Conservation (phyloP, 2,888 invertebrate species). For the Pinctada fucata region DNA sequence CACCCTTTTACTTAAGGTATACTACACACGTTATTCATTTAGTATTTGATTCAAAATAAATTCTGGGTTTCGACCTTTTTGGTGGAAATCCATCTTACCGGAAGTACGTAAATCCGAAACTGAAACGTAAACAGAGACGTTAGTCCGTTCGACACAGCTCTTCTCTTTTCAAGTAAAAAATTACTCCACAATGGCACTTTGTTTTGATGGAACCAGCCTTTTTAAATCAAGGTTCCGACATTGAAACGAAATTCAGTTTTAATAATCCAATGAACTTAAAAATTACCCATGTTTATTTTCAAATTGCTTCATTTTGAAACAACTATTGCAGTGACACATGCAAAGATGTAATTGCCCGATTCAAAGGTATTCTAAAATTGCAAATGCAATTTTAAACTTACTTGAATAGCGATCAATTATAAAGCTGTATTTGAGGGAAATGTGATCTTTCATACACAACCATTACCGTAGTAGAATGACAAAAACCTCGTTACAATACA, state of each 20-base stretch:
- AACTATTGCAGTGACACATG: background rate
- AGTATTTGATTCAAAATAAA: too few relatives aligned
- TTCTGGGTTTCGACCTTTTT: too few relatives aligned
- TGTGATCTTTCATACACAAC: background rate
- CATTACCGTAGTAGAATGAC: background rate
- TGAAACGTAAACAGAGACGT: too few relatives aligned
- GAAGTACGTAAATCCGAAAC: too few relatives aligned
- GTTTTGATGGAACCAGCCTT: too few relatives aligned
- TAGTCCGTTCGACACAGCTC: too few relatives aligned
- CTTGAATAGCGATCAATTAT: background rate
- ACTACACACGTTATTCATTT: too few relatives aligned
- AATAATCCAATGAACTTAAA: background rate
- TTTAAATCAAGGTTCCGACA: background rate
- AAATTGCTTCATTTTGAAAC: constrained; percentile 7
- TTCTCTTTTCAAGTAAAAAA: too few relatives aligned
- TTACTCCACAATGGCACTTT: too few relatives aligned
- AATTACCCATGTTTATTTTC: constrained; percentile 3
- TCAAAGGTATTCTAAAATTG: constrained; percentile 9
- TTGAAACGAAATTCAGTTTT: background rate
- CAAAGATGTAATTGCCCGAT: background rate
- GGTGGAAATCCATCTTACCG: too few relatives aligned
- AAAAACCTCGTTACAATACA: too few relatives aligned
- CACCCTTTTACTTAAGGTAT: too few relatives aligned
- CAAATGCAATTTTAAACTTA: constrained; percentile 6
- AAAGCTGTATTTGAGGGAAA: background rate